Evolutionary conservation across 2,113 vertebrate genomes (phyloP), one percentile per base, ranked within the genome.

Genomic region (Cyanocitta stelleri): DNA sequence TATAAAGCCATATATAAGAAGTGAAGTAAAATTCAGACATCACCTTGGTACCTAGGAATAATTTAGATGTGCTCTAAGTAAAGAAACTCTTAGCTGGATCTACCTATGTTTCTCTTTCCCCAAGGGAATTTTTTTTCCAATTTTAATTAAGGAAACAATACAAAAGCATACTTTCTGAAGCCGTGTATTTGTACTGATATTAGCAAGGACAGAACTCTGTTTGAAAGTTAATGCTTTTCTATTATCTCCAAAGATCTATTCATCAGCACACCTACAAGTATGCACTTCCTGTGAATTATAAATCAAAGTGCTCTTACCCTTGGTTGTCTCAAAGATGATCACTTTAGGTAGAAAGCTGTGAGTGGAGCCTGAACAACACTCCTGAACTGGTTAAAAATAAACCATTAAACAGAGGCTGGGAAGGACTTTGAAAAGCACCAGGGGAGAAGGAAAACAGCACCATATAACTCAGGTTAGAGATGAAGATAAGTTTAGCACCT

Each of bases 371-470:
- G 10, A 87, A 35, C 12, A 76, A 79, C 37, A 85, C 7, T 23
- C 91, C 69, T 69, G 71, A 91, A 79, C 62, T 55, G 8, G n/a
- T 89, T 94, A 89, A 89, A 96, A 96, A 52, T 26, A 79, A 10
- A 21, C 46, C 54, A 9, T 74, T 85, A 44, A 83, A 51, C 1
- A 52, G 41, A 51, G 26, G 3, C 18, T 86, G n/a, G 3, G 11
- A 85, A 92, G 32, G 61, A 79, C 37, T 78, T 75, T 18, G 17
- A 33, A 32, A 85, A 72, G n/a, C n/a, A 56, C 16, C 22, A 51
- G 20, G 7, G 35, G 10, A 79, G 67, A 83, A 91, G 13, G 9
- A 68, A 87, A 74, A 75, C 10, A 51, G 12, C 14, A 68, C 16
- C 54, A 37, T 6, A 6, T 82, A 93, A 48, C 27, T 66, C 54